phyloP scores from a whole-genome alignment of 2,888 invertebrate genomes.

The Patella depressa region DNA sequence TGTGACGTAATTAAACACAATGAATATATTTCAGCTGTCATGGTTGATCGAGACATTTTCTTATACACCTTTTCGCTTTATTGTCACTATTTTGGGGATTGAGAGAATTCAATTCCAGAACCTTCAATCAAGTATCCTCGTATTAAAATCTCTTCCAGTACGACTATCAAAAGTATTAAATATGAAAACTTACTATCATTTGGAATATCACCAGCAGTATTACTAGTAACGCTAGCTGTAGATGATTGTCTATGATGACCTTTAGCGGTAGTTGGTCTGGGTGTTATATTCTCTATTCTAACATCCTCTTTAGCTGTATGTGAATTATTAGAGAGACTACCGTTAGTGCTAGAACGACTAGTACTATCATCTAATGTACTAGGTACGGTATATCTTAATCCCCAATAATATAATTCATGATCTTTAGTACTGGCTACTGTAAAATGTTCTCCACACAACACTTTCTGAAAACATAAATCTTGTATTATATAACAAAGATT shows the following conservation, averaged over 20 bases:
- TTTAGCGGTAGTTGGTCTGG: conserved; percentile 26
- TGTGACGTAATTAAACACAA: no score
- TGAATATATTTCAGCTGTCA: no score
- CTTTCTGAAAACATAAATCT: conserved; percentile 72
- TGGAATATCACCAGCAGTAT: conserved; percentile 16
- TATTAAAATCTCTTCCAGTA: no score
- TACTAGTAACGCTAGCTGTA: conserved; percentile 40
- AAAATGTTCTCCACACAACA: conserved; percentile 78
- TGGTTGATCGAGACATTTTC: no score
- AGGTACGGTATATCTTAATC: conserved; percentile 67
- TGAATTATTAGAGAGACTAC: conserved; percentile 21
- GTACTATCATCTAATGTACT: conserved; percentile 39
- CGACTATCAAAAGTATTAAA: no score
- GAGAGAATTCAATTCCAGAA: no score
- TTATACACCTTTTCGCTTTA: no score
- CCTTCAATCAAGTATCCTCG: no score
- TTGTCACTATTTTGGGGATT: no score
- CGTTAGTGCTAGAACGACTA: conserved; percentile 47
- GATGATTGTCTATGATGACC: conserved; percentile 49
- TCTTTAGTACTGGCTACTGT: conserved; percentile 79
- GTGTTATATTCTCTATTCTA: conserved; percentile 45
- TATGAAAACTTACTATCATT: background rate
- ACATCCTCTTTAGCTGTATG: conserved; percentile 42
- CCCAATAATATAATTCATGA: conserved; percentile 81
- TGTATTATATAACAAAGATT: background rate